Evolutionary conservation across 2,888 invertebrate genomes (phyloP).

Genomic region (Ptychoptera contaminata): DNA sequence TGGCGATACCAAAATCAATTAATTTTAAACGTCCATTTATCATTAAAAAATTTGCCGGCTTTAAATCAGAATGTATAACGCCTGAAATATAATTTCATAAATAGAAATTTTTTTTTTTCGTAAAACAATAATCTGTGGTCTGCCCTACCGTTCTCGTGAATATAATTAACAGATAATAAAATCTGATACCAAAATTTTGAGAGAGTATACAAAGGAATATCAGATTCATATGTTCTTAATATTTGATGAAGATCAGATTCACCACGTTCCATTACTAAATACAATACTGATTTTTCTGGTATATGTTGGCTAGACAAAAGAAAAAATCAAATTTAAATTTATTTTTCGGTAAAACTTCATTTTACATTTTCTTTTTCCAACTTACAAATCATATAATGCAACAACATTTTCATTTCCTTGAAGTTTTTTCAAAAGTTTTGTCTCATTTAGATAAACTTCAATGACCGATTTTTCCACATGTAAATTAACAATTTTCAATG

Average conservation of each 20-base stretch:
- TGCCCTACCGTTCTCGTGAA: conserved; percentile 63
- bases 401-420: conserved; percentile 74
- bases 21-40: conserved; percentile 75
- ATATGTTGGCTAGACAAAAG: conserved; percentile 58
- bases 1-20: conserved; percentile 95
- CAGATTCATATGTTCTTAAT: conserved; percentile 40
- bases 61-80: conserved; percentile 91
- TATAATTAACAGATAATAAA: conserved; percentile 77
- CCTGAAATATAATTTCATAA: conserved; percentile 35
- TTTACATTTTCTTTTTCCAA: too few species aligned
- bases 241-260: conserved; percentile 75
- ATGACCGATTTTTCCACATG: conserved; percentile 53
- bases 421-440: conserved; percentile 60
- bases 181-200: conserved; percentile 89
- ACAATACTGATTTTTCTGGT: conserved; percentile 45
- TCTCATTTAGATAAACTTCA: conserved; percentile 78
- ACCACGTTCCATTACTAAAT: conserved; percentile 85
- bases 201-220: conserved; percentile 57
- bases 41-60: conserved; percentile 90
- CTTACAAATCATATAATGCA: conserved; percentile 74
- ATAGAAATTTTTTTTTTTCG: background rate
- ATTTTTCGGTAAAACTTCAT: too few species aligned
- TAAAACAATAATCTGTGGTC: background rate
- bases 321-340: too few species aligned
- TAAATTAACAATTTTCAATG: conserved; percentile 53